Percentiles rank a stretch among this genome's conserved stretches.
Evolutionary conservation across 1,140 invertebrate species (phyloP).

Genomic region (Gyrodactylus salaris): DNA sequence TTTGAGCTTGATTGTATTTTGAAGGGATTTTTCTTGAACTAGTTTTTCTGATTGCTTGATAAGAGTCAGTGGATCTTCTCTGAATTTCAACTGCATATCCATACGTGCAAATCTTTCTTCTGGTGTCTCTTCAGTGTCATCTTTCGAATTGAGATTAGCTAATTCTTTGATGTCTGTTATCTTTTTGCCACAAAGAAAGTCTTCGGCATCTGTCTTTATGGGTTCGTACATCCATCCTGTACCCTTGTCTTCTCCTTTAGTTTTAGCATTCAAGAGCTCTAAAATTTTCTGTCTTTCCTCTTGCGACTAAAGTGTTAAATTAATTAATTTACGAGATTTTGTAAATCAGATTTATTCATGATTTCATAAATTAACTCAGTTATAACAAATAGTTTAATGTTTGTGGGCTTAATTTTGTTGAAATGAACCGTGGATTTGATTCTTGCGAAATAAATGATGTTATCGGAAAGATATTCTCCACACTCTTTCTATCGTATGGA

Average conservation of each 20-base stretch:
- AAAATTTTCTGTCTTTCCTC: not conserved
- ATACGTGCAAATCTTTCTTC: not conserved
- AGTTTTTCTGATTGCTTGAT: not conserved
- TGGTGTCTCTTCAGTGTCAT: not conserved
- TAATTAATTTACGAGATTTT: not conserved
- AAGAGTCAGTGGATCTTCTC: not conserved
- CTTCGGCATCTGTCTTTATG: not conserved
- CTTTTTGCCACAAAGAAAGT: not conserved
- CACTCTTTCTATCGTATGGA: not conserved
- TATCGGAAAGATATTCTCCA: not conserved
- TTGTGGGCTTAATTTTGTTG: too few species aligned
- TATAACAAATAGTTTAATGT: too few species aligned
- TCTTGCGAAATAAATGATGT: not conserved
- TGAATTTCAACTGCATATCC: not conserved
- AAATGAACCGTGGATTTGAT: not conserved
- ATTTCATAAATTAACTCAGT: not conserved
- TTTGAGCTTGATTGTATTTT: not conserved
- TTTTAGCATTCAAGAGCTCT: not conserved
- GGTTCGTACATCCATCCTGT: not conserved
- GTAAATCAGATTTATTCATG: not conserved
- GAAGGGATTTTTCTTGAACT: not conserved
- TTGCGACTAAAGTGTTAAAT: not conserved
- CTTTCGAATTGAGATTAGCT: not conserved
- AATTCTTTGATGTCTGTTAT: not conserved
- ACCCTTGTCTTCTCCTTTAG: not conserved